Conservation (phyloP, 2,797 vertebrate genomes). For the Spinibarbus caldwelli region DNA sequence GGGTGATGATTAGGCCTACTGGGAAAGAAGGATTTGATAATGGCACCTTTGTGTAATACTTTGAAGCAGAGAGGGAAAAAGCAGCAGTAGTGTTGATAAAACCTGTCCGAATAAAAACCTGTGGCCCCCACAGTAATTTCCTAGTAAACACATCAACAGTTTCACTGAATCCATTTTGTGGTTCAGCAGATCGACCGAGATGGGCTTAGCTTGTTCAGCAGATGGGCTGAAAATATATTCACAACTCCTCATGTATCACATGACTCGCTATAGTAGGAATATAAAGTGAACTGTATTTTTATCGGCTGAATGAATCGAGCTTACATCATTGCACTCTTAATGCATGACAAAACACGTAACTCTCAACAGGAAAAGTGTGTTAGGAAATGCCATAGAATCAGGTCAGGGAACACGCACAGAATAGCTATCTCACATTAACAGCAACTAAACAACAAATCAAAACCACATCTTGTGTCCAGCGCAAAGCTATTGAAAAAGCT, state of each 20-base stretch:
- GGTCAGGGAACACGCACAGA: not conserved
- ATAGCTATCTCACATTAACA: not conserved
- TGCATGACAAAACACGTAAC: not conserved
- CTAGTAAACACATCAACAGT: constrained; percentile 37
- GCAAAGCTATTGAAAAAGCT: constrained; percentile 1
- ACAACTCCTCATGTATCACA: not conserved
- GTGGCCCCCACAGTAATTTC: constrained; percentile 10
- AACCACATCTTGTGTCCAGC: not conserved
- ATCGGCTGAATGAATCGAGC: not conserved
- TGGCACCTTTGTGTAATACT: constrained; percentile 47
- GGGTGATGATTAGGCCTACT: constrained; percentile 46
- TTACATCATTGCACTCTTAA: not conserved
- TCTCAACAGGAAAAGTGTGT: constrained; percentile 2
- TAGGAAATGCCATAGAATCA: not conserved
- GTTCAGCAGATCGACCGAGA: not conserved
- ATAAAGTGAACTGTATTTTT: not conserved
- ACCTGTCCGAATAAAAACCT: constrained; percentile 42
- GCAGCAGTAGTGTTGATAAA: constrained; percentile 40
- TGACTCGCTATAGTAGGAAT: not conserved
- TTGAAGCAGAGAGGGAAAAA: constrained; percentile 42
- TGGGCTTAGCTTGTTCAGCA: constrained; percentile 3
- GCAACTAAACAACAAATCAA: not conserved
- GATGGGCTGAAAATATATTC: constrained; percentile 22
- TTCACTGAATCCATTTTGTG: not conserved
- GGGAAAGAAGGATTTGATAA: constrained; percentile 43